Conservation (phyloP, 2,113 vertebrate genomes). For the Myodes glareolus region DNA sequence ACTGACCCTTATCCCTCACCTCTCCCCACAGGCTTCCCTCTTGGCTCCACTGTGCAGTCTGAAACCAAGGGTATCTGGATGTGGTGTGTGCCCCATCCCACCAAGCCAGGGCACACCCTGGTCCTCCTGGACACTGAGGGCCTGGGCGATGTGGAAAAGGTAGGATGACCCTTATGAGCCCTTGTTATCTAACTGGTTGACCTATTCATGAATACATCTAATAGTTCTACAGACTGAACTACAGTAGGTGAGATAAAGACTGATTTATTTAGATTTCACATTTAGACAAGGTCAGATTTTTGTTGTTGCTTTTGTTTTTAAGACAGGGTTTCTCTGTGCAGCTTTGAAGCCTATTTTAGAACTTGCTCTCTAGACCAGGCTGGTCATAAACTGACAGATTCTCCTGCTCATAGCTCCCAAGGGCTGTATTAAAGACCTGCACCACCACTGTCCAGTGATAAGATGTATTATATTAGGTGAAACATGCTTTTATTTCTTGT, state of each 20-base stretch:
- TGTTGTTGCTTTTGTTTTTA: neutral
- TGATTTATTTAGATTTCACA: neutral
- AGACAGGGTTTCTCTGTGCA: neutral
- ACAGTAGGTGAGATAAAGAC: neutral
- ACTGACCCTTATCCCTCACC: neutral
- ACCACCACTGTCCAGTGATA: too few species aligned
- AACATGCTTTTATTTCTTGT: neutral
- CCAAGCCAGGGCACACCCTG: conserved; percentile 58
- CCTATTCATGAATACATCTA: neutral
- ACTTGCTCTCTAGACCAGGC: neutral
- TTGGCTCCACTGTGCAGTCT: conserved; percentile 79
- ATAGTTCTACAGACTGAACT: neutral
- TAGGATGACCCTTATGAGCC: neutral
- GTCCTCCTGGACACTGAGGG: conserved; percentile 81
- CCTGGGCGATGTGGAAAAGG: conserved; percentile 81
- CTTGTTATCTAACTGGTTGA: neutral
- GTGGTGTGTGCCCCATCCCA: conserved; percentile 77
- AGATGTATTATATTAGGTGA: neutral
- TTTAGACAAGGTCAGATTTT: neutral
- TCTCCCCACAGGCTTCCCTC: conserved; percentile 73
- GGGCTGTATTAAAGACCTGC: too few species aligned
- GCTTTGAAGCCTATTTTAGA: neutral
- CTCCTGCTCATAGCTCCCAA: neutral
- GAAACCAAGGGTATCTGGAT: conserved; percentile 84
- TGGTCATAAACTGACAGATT: neutral